These are phyloP conservation scores for Himalopsyche kuldschensis DNA, from an alignment of 2,888 invertebrate species.

Conservation along the genomic window DNA sequence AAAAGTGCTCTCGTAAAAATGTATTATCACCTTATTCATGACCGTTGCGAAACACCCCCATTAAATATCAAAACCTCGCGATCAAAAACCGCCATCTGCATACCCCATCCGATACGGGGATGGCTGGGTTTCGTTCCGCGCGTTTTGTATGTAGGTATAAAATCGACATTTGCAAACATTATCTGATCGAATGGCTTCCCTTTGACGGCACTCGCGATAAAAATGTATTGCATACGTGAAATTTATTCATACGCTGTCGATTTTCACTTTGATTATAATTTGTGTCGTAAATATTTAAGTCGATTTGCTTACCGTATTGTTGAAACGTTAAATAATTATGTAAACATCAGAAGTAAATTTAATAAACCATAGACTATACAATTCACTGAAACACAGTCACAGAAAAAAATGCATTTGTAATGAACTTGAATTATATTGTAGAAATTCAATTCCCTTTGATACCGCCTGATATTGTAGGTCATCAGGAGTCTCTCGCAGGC, in stretches of 20 bases:
- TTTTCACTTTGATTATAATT: neutral
- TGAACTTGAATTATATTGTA: too few relatives aligned
- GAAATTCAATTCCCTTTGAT: too few relatives aligned
- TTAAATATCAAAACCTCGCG: neutral
- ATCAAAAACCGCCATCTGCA: neutral
- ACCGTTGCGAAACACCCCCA: neutral
- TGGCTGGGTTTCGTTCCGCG: neutral
- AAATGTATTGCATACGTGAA: neutral
- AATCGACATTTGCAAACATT: neutral
- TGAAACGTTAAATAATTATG: too few relatives aligned
- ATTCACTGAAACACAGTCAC: too few relatives aligned
- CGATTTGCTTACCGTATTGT: too few relatives aligned
- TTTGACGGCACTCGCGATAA: neutral
- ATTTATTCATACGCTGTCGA: neutral
- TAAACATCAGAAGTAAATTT: too few relatives aligned
- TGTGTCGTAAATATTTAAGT: neutral
- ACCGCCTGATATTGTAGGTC: too few relatives aligned
- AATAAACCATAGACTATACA: too few relatives aligned
- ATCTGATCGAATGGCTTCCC: neutral
- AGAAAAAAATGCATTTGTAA: too few relatives aligned
- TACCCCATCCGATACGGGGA: neutral
- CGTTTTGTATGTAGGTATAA: neutral
- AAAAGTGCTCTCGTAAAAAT: constrained; percentile 21
- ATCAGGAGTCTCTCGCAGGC: too few relatives aligned
- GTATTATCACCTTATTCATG: constrained; percentile 13